phyloP scores from a whole-genome alignment of 2,888 invertebrate species.

The Lampropteryx suffumata region DNA sequence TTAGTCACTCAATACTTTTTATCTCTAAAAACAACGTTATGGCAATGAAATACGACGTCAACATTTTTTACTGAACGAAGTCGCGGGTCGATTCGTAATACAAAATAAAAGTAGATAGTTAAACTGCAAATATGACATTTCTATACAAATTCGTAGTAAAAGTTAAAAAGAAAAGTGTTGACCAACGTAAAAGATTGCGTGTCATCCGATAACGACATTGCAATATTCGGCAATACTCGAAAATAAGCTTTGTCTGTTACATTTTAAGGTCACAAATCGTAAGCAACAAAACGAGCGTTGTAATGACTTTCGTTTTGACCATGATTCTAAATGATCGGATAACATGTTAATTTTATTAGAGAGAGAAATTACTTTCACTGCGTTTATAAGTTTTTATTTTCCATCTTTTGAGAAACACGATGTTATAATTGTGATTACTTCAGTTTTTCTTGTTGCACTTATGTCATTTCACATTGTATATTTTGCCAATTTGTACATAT shows the following conservation, averaged over 20 bases:
- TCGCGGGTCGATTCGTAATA: too few species aligned
- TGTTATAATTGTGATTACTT: neutral
- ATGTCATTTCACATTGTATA: neutral
- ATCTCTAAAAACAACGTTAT: too few species aligned
- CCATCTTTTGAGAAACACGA: conserved; percentile 8
- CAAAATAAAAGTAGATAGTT: neutral
- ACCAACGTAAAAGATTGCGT: conserved; percentile 20
- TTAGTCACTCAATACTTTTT: too few species aligned
- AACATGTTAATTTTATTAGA: conserved; percentile 57
- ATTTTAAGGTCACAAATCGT: conserved; percentile 16
- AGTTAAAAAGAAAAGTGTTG: conserved; percentile 22
- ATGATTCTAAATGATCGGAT: conserved; percentile 57
- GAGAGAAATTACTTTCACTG: conserved; percentile 60
- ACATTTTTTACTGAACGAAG: too few species aligned
- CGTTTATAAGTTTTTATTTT: conserved; percentile 32
- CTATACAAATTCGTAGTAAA: conserved; percentile 13
- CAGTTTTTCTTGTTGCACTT: neutral
- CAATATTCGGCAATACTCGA: conserved; percentile 20
- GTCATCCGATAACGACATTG: conserved; percentile 21
- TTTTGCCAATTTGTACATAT: neutral
- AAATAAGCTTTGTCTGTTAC: conserved; percentile 12
- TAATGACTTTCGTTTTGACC: conserved; percentile 49
- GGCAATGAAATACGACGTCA: too few species aligned
- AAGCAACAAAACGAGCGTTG: conserved; percentile 13
- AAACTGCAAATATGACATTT: neutral